Evolutionary conservation across 2,113 vertebrate species (phyloP).

Genomic region (Struthio camelus): DNA sequence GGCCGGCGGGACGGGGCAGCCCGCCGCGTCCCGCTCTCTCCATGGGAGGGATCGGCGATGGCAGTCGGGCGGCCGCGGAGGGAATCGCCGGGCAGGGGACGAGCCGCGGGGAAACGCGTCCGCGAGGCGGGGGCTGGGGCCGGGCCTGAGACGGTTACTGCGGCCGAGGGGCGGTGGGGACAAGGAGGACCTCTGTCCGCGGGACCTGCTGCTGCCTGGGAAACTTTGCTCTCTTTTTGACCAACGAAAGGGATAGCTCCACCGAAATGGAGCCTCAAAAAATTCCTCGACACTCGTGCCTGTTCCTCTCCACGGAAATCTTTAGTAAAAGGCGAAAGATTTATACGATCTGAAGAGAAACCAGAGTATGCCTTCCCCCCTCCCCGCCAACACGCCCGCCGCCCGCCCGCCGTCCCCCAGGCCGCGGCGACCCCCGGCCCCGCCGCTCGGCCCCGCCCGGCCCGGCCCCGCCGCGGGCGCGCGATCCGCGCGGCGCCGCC

Average conservation of each 20-base stretch:
- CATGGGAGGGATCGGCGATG: neutral
- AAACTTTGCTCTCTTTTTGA: neutral
- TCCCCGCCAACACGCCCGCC: too few relatives aligned
- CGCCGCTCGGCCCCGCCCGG: too few relatives aligned
- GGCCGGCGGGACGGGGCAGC: neutral
- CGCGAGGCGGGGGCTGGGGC: too few relatives aligned
- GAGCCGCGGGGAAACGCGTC: neutral
- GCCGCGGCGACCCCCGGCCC: neutral
- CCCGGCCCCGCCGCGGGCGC: rapidly evolving
- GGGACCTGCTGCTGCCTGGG: too few relatives aligned
- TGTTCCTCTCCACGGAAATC: constrained; percentile 51
- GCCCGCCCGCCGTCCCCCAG: rapidly evolving
- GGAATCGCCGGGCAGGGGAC: too few relatives aligned
- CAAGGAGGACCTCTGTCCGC: too few relatives aligned
- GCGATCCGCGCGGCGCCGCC: neutral
- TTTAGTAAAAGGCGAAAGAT: constrained; percentile 68
- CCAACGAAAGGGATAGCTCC: rapidly evolving
- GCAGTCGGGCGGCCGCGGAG: neutral
- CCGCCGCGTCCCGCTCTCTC: neutral
- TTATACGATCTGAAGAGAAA: constrained; percentile 50
- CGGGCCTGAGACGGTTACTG: too few relatives aligned
- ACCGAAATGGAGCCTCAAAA: neutral
- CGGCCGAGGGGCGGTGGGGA: too few relatives aligned
- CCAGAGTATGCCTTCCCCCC: too few relatives aligned
- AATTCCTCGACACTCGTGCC: neutral